phyloP scores from a whole-genome alignment of 2,888 invertebrate genomes.

The Trichopoda pennipes region DNA sequence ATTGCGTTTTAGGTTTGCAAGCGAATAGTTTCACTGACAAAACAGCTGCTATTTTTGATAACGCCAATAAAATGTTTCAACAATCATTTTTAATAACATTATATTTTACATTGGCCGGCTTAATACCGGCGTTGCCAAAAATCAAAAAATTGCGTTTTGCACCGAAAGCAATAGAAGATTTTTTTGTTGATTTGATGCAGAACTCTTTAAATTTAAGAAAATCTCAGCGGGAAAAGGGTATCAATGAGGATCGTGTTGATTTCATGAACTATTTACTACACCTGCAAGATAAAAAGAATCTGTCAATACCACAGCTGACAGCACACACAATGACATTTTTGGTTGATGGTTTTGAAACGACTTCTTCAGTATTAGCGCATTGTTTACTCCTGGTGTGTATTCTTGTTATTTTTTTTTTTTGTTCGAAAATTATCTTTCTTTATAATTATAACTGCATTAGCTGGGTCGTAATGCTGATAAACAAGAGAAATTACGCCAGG shows the following conservation, averaged over 20 bases:
- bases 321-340: constrained; percentile 78
- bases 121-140: constrained; percentile 74
- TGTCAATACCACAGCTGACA: constrained; percentile 71
- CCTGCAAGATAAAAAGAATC: constrained; percentile 76
- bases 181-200: constrained; percentile 74
- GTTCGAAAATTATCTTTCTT: neutral
- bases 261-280: constrained; percentile 77
- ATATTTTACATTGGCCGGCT: constrained; percentile 71
- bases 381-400: constrained; percentile 72
- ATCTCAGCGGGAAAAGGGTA: constrained; percentile 52
- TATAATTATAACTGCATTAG: constrained; percentile 50
- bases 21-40: constrained; percentile 78
- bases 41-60: constrained; percentile 74
- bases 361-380: constrained; percentile 74
- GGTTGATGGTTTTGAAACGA: constrained; percentile 78
- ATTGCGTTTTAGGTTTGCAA: constrained; percentile 81
- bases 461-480: constrained; percentile 73
- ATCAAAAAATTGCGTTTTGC: constrained; percentile 72
- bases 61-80: constrained; percentile 75
- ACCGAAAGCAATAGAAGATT: constrained; percentile 84
- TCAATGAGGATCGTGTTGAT: constrained; percentile 73
- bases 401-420: neutral
- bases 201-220: constrained; percentile 73
- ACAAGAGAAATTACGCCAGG: constrained; percentile 73
- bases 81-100: constrained; percentile 72